These are phyloP conservation scores for Haemorhous mexicanus DNA, from an alignment of 2,113 vertebrate genomes.

Conservation along the genomic window DNA sequence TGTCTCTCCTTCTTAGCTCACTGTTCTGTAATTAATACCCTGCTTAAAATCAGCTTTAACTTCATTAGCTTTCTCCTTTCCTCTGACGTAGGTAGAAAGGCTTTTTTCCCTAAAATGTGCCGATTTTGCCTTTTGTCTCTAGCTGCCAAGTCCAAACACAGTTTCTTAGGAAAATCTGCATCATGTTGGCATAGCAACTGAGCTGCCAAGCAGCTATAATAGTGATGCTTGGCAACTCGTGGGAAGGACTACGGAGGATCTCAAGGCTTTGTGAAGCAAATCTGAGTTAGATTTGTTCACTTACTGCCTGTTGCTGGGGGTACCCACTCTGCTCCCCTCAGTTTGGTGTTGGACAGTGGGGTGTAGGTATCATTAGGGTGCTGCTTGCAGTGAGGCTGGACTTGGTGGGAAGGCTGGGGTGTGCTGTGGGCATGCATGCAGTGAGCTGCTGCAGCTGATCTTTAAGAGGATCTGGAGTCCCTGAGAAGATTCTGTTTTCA, in stretches of 20 bases:
- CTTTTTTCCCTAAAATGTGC: conserved; percentile 23
- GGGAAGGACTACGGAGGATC: neutral
- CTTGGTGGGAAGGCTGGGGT: neutral
- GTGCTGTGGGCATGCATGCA: neutral
- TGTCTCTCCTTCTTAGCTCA: neutral
- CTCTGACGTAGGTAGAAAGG: conserved; percentile 33
- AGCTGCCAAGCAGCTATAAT: neutral
- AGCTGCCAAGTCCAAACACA: conserved; percentile 56
- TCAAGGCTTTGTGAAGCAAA: neutral
- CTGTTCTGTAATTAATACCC: conserved; percentile 49
- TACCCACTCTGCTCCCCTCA: rapidly evolving
- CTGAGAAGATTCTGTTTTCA: neutral
- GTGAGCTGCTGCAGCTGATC: conserved; percentile 10
- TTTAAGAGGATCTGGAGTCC: conserved; percentile 35
- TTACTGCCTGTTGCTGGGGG: neutral
- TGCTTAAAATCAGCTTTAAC: conserved; percentile 42
- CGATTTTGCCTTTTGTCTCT: conserved; percentile 55
- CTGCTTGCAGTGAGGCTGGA: neutral
- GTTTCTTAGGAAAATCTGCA: conserved; percentile 59
- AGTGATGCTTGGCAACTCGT: conserved; percentile 29
- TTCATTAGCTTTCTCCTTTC: conserved; percentile 32
- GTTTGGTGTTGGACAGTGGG: neutral
- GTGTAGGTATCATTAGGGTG: neutral
- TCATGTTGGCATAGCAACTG: conserved; percentile 70
- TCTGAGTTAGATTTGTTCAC: neutral